Evolutionary conservation across 2,797 vertebrate genomes (phyloP).

Genomic region (Masticophis lateralis): DNA sequence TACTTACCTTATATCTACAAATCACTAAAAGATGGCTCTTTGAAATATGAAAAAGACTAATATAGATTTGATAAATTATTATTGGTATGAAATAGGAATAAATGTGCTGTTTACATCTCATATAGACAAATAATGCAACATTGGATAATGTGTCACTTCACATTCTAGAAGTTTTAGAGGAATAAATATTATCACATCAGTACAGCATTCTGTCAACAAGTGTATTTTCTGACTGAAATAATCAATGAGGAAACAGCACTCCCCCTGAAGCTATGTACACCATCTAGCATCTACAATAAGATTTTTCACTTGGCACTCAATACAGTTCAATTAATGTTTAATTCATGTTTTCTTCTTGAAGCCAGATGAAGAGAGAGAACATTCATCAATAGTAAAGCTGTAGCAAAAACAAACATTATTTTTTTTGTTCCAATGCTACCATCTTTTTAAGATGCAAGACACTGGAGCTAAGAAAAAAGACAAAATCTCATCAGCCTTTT

Average conservation of each 20-base stretch:
- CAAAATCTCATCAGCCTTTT: slow-evolving; percentile 36
- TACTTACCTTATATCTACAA: background rate
- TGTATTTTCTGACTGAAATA: slow-evolving; percentile 54
- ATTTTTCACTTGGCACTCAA: slow-evolving; percentile 59
- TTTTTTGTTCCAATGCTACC: slow-evolving; percentile 47
- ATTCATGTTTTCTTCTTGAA: slow-evolving; percentile 67
- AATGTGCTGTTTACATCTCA: background rate
- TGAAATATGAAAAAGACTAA: background rate
- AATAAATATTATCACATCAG: slow-evolving; percentile 51
- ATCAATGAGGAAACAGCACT: slow-evolving; percentile 62
- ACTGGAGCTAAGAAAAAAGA: slow-evolving; percentile 14
- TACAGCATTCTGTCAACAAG: slow-evolving; percentile 59
- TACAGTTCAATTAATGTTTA: slow-evolving; percentile 69
- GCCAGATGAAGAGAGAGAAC: slow-evolving; percentile 61
- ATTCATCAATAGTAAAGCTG: slow-evolving; percentile 59
- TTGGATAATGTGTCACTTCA: background rate
- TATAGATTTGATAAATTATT: background rate
- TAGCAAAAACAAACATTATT: slow-evolving; percentile 54
- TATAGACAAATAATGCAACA: background rate
- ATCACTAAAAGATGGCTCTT: background rate
- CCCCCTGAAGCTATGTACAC: slow-evolving; percentile 52
- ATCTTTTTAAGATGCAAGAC: slow-evolving; percentile 49
- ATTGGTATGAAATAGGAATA: background rate
- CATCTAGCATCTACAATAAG: slow-evolving; percentile 55
- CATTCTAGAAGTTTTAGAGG: slow-evolving; percentile 36